Evolutionary conservation across 2,113 vertebrate species (phyloP), one percentile per base, ranked within the genome.

Genomic region (Labrus mixtus): DNA sequence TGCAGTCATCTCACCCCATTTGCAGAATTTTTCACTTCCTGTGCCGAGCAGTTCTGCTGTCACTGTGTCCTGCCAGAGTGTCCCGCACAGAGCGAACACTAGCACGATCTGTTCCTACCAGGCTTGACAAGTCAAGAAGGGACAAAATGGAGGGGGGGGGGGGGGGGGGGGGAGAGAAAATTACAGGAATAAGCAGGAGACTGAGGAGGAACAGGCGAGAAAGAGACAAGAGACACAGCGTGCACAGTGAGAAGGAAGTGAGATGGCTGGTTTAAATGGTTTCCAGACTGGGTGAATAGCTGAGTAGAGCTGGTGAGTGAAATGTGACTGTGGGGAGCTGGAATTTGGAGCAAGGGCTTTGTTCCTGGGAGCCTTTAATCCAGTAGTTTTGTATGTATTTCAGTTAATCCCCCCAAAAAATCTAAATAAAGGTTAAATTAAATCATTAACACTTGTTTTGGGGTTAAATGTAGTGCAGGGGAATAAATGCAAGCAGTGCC

Each of bases 21-120:
- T 81, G 76, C 80, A 62, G 81, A 76, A 69, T 66, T 10, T 68
- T 76, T 81, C 85, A 87, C 86, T 82, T 86, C 73, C 78, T 68
- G 20, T 68, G 79, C 69, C 56, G 62, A 83, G 62, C 81, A 53
- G 70, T 78, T 78, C 86, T 81, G 80, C 79, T 51, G 36, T 22
- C 29, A 41, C 62, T 1, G 50, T 56, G 77, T 80, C 76, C 79
- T 84, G 80, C 79, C 78, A 83, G 16, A 48, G 79, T 56, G 71
- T 85, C 77, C 82, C 85, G 57, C 74, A 77, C 68, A 69, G 73
- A 77, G 65, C 16, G 10, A 79, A 43, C 12, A 17, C 59, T 8
- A 70, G 90, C 73, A 89, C 74, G 68, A 79, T 67, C 80, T 87
- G 88, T 89, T 87, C 79, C 79, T 59, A 23, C 82, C n/a, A 15